A percentile compares a stretch with the other conserved stretches of the same genome.
Evolutionary conservation across 2,113 vertebrate species (phyloP).

Genomic region (Oceanodroma tethys): DNA sequence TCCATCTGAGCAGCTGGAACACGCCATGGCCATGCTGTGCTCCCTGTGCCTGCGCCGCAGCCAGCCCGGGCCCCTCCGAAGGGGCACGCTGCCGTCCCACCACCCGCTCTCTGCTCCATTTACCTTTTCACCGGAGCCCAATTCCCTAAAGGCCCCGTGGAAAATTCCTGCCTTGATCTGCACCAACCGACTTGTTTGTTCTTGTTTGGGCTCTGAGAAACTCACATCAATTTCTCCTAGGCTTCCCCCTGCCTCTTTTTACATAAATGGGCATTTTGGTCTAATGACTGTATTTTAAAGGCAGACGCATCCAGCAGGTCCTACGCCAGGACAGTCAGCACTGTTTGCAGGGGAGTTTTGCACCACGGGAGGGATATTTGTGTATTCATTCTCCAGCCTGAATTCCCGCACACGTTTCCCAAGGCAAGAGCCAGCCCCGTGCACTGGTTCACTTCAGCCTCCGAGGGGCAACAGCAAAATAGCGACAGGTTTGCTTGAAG

Average conservation of each 20-base stretch:
- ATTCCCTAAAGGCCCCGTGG: neutral
- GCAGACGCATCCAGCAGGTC: neutral
- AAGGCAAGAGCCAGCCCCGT: neutral
- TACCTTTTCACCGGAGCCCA: neutral
- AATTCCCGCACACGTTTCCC: neutral
- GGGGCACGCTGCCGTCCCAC: neutral
- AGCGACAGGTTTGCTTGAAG: neutral
- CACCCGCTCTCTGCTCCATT: neutral
- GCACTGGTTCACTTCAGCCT: neutral
- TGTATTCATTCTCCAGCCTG: neutral
- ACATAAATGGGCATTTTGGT: neutral
- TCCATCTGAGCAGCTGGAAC: neutral
- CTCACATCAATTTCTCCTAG: neutral
- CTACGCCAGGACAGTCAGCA: rapidly evolving
- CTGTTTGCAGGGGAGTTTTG: neutral
- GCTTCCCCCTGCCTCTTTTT: rapidly evolving
- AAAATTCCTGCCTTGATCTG: conserved; percentile 26
- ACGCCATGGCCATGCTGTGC: rapidly evolving
- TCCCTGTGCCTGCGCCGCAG: rapidly evolving
- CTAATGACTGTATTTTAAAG: neutral
- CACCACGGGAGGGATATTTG: neutral
- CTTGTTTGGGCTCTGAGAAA: neutral
- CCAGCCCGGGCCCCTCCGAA: neutral
- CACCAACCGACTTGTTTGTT: neutral
- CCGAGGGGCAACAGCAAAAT: neutral